Conservation (phyloP, 2,888 invertebrate genomes). For the Volucella bombylans region DNA sequence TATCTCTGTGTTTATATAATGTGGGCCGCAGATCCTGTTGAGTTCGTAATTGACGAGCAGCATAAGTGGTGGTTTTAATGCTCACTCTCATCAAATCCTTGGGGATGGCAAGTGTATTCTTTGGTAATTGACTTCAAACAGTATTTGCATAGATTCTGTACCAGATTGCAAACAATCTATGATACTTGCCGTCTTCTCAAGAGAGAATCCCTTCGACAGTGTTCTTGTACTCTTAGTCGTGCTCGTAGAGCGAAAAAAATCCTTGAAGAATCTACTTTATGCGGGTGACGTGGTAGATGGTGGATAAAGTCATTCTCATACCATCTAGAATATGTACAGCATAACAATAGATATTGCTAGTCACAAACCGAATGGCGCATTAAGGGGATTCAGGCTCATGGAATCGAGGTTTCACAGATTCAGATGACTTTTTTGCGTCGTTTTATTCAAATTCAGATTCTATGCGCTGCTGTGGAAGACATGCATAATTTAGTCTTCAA, state of each 20-base stretch:
- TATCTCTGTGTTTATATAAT: conserved; percentile 2
- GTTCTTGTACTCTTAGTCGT: no score
- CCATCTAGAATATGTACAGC: no score
- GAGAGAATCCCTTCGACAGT: conserved; percentile 16
- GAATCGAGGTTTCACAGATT: not conserved
- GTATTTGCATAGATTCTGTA: conserved; percentile 59
- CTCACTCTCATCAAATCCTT: no score
- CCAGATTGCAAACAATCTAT: conserved; percentile 51
- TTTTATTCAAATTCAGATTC: conserved; percentile 8
- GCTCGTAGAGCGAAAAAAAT: not conserved
- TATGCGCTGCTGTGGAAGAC: not conserved
- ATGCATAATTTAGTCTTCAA: conserved; percentile 30
- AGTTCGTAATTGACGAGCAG: conserved; percentile 26
- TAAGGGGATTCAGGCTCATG: conserved; percentile 27
- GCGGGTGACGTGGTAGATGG: not conserved
- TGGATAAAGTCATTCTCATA: not conserved
- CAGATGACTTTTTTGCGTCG: conserved; percentile 47
- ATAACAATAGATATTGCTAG: conserved; percentile 31
- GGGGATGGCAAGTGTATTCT: conserved; percentile 22
- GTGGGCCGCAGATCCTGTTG: conserved; percentile 31
- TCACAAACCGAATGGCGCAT: conserved; percentile 33
- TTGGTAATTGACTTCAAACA: conserved; percentile 62
- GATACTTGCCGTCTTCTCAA: conserved; percentile 15
- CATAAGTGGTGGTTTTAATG: not conserved
- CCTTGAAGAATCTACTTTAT: conserved; percentile 26